A percentile compares a stretch with the other conserved stretches of the same genome.
Evolutionary conservation across 2,113 vertebrate species (phyloP).

Genomic region (Telmatochromis sp.): DNA sequence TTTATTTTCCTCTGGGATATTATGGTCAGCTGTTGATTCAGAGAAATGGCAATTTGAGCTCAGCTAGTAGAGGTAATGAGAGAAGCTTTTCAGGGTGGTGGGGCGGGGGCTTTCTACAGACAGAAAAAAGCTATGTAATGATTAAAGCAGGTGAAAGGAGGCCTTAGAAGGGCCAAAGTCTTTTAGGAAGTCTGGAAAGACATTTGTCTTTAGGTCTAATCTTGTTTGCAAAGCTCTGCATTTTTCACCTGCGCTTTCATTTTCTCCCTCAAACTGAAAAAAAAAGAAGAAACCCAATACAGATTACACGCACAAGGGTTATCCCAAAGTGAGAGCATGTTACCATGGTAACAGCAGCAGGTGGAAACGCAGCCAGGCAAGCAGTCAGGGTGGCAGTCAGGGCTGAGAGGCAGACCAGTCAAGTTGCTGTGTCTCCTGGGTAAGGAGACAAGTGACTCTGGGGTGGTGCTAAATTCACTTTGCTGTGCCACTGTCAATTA

Average conservation of each 20-base stretch:
- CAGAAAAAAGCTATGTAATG: neutral
- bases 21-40: conserved; percentile 12
- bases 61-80: neutral
- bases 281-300: neutral
- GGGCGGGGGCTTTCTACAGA: neutral
- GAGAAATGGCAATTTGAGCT: conserved; percentile 4
- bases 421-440: neutral
- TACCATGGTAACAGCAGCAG: conserved; percentile 58
- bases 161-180: neutral
- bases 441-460: neutral
- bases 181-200: neutral
- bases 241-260: neutral
- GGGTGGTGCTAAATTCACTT: conserved; percentile 1
- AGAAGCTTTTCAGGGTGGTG: neutral
- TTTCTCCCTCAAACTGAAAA: neutral
- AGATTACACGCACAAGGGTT: conserved; percentile 13
- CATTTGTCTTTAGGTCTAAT: neutral
- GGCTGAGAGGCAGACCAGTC: neutral
- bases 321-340: conserved; percentile 28
- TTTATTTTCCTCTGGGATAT: conserved; percentile 10
- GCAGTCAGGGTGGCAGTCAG: neutral
- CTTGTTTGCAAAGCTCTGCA: conserved; percentile 9
- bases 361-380: conserved; percentile 30
- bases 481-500: conserved; percentile 20
- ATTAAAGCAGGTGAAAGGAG: neutral